Evolutionary conservation across 2,797 vertebrate genomes (phyloP).

Genomic region (Cottoperca gobio): DNA sequence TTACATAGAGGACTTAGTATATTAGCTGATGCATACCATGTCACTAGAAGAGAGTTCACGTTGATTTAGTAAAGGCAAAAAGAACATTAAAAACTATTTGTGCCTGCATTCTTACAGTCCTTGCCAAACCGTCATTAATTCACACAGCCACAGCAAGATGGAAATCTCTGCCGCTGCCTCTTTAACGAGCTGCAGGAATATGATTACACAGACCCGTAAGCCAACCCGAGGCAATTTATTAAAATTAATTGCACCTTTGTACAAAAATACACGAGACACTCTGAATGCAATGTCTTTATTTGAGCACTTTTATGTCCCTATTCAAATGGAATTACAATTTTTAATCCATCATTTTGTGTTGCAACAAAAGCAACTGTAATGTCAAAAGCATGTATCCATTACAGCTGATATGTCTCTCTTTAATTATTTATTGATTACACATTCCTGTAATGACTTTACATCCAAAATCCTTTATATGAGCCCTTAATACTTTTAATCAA

Average conservation of each 20-base stretch:
- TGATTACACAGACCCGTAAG: background rate
- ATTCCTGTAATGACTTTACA: conserved; percentile 49
- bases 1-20: background rate
- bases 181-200: conserved; percentile 15
- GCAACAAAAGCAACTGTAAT: conserved; percentile 7
- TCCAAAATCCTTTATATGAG: conserved; percentile 47
- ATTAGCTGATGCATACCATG: too few relatives aligned
- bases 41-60: background rate
- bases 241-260: conserved; percentile 17
- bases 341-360: background rate
- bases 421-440: conserved; percentile 59
- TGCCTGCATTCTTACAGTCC: background rate
- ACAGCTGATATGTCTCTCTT: conserved; percentile 2
- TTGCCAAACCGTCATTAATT: conserved; percentile 9
- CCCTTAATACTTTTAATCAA: conserved; percentile 31
- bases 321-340: background rate
- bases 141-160: background rate
- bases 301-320: background rate
- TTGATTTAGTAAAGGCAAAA: background rate
- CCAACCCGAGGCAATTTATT: background rate
- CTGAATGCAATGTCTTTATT: conserved; percentile 2
- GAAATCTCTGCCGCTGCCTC: conserved; percentile 16
- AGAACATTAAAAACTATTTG: background rate
- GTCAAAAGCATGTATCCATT: conserved; percentile 7
- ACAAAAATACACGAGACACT: background rate